These are phyloP conservation scores for Lamprotornis superbus DNA, from an alignment of 2,113 vertebrate species.

Conservation along the genomic window DNA sequence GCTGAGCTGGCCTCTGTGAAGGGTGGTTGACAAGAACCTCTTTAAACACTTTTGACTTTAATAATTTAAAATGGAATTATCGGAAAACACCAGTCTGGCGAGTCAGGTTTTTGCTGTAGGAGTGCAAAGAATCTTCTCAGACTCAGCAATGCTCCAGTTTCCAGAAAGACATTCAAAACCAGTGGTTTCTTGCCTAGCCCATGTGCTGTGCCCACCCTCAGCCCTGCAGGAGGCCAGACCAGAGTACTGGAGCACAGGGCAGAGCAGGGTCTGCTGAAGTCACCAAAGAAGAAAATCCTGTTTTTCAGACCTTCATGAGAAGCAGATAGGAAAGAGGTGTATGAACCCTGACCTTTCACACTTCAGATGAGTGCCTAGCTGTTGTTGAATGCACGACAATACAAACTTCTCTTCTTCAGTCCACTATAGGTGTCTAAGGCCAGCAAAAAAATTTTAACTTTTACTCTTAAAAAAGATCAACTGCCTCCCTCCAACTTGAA, in stretches of 20 bases:
- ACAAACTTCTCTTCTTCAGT: not conserved
- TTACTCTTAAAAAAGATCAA: not conserved
- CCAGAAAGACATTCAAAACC: not conserved
- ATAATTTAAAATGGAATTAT: not conserved
- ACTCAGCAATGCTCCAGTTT: not conserved
- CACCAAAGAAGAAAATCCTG: not conserved
- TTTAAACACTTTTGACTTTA: not conserved
- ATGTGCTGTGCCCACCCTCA: fast-evolving
- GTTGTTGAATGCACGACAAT: not conserved
- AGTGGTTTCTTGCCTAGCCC: not conserved
- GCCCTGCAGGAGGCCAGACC: fast-evolving
- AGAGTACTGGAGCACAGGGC: fast-evolving
- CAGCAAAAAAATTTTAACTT: not conserved
- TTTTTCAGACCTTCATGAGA: not conserved
- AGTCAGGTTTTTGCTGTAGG: not conserved
- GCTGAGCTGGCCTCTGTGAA: not conserved
- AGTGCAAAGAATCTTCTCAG: not conserved
- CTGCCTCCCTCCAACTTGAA: not conserved
- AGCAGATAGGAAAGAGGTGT: not conserved
- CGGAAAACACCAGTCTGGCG: not conserved
- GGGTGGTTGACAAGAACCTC: not conserved
- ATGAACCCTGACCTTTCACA: not conserved
- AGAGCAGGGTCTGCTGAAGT: not conserved
- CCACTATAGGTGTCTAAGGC: not conserved
- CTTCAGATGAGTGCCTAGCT: not conserved